These are phyloP conservation scores for Entomobrya proxima DNA, from an alignment of 2,888 invertebrate genomes.

Conservation along the genomic window DNA sequence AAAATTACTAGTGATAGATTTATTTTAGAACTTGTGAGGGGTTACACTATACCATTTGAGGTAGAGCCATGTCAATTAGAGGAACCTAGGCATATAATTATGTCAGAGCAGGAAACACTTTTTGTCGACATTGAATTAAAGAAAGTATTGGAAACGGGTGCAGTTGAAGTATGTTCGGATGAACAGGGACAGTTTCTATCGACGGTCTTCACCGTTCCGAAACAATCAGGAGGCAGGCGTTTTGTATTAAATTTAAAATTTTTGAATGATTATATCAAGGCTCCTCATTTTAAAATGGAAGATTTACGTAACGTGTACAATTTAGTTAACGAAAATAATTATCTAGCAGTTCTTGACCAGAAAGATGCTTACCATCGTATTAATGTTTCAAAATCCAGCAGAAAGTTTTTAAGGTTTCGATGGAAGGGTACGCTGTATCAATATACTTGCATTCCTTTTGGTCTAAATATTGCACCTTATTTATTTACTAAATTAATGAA, in stretches of 20 bases:
- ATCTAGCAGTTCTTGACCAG: slow-evolving; percentile 37
- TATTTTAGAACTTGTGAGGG: slow-evolving; percentile 9
- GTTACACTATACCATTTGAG: slow-evolving; percentile 35
- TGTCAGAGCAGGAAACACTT: background rate
- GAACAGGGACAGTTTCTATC: slow-evolving; percentile 22
- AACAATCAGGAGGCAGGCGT: slow-evolving; percentile 20
- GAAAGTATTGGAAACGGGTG: background rate
- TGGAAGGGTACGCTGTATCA: slow-evolving; percentile 30
- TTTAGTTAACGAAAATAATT: slow-evolving; percentile 13
- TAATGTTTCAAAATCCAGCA: too few relatives aligned
- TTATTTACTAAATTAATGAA: background rate
- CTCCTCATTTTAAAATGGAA: slow-evolving; percentile 61
- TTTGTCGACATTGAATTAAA: background rate
- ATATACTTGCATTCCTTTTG: too few relatives aligned
- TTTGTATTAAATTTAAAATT: slow-evolving; percentile 57
- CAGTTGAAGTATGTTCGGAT: background rate
- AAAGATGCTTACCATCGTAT: too few relatives aligned
- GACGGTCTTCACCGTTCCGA: slow-evolving; percentile 50
- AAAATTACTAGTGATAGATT: slow-evolving; percentile 33
- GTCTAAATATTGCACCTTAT: too few relatives aligned
- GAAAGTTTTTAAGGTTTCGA: slow-evolving; percentile 49
- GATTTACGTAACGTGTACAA: slow-evolving; percentile 45
- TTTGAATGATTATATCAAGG: slow-evolving; percentile 43
- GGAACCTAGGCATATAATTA: background rate
- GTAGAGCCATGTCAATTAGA: background rate